phyloP scores from a whole-genome alignment of 2,888 invertebrate species.

The Drosophila multiciliata region DNA sequence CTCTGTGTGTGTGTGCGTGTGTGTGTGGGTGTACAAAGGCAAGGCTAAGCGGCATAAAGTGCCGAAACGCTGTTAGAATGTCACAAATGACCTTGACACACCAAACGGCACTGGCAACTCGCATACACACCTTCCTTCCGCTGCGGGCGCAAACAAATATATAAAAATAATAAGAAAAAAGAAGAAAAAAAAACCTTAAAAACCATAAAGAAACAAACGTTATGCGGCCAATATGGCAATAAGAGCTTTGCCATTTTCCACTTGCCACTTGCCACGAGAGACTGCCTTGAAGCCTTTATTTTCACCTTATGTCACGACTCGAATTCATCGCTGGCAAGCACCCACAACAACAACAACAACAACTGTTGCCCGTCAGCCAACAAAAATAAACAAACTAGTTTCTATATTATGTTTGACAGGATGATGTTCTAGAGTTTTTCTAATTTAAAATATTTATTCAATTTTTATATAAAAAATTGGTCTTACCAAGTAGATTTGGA shows the following conservation, averaged over 20 bases:
- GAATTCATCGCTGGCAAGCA: conserved; percentile 14
- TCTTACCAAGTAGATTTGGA: background rate
- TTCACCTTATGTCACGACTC: conserved; percentile 26
- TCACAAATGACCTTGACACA: conserved; percentile 77
- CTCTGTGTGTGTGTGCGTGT: conserved; percentile 5
- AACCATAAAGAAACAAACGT: conserved; percentile 36
- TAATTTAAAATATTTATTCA: background rate
- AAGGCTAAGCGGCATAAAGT: conserved; percentile 37
- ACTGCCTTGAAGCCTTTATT: conserved; percentile 47
- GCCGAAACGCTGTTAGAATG: conserved; percentile 69
- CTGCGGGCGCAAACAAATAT: conserved; percentile 16
- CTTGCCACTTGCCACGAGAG: conserved; percentile 27
- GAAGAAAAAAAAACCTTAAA: conserved; percentile 15
- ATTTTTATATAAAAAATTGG: background rate
- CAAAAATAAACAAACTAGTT: conserved; percentile 1
- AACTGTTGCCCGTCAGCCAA: conserved; percentile 12
- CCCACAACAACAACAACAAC: conserved; percentile 8
- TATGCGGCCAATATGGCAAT: conserved; percentile 36
- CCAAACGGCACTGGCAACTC: conserved; percentile 42
- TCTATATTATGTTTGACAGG: background rate
- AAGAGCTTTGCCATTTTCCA: conserved; percentile 33
- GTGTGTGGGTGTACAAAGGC: conserved; percentile 44
- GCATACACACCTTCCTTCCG: conserved; percentile 72
- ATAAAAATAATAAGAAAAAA: conserved; percentile 20
- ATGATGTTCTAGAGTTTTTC: background rate